A percentile compares a stretch with the other conserved stretches of the same genome.
phyloP scores from a whole-genome alignment of 2,113 vertebrate genomes.

The Apodemus sylvaticus region DNA sequence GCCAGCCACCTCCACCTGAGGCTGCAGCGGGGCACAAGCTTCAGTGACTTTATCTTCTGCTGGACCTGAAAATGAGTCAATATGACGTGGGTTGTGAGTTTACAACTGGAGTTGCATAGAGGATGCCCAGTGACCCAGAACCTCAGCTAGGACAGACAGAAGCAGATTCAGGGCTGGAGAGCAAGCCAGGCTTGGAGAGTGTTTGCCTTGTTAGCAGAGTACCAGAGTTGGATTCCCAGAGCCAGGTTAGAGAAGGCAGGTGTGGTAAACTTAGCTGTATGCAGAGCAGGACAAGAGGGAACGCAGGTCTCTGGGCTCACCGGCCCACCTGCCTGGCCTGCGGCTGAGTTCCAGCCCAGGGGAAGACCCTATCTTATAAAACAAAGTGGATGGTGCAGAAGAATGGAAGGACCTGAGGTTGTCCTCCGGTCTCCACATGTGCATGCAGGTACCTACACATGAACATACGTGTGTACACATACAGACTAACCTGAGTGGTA shows the following conservation, averaged over 20 bases:
- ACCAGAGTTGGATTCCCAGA: neutral
- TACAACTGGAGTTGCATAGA: fast-evolving
- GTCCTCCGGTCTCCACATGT: neutral
- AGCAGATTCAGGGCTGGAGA: neutral
- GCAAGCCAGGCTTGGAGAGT: neutral
- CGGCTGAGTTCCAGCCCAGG: neutral
- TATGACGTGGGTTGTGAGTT: neutral
- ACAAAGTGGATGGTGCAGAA: no score
- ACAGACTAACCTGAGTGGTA: neutral
- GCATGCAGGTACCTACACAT: no score
- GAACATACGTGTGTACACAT: neutral
- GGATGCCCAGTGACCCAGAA: neutral
- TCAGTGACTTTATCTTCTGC: fast-evolving
- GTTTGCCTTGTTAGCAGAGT: neutral
- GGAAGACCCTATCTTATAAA: neutral
- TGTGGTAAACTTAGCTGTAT: no score
- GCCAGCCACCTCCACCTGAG: fast-evolving
- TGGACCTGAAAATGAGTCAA: neutral
- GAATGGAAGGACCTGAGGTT: neutral
- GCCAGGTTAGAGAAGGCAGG: neutral
- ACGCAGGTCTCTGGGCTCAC: neutral
- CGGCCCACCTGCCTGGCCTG: neutral
- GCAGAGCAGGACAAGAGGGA: neutral
- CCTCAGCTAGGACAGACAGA: no score
- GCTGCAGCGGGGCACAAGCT: neutral